Percentiles rank a stretch among this genome's conserved stretches.
These are phyloP conservation scores for Agriopis aurantiaria DNA, from an alignment of 2,888 invertebrate genomes.

Conservation along the genomic window DNA sequence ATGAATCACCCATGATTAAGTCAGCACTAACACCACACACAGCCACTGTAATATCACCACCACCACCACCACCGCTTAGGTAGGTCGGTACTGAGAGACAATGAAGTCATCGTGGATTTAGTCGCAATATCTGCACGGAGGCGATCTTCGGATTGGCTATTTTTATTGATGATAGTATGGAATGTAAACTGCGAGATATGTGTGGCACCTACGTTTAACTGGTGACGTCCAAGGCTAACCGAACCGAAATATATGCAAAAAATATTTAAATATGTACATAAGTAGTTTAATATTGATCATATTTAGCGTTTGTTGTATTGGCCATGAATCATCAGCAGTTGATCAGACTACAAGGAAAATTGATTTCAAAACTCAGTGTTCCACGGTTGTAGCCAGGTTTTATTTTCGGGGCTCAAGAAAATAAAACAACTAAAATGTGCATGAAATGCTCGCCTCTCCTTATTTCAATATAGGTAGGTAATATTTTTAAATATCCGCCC, in stretches of 20 bases:
- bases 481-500: too few species aligned
- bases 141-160: constrained; percentile 64
- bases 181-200: constrained; percentile 58
- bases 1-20: constrained; percentile 1
- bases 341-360: constrained; percentile 7
- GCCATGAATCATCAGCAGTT: not conserved
- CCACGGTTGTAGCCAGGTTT: not conserved
- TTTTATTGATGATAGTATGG: constrained; percentile 75
- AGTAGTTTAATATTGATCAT: not conserved
- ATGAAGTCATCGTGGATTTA: constrained; percentile 53
- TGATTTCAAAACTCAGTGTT: not conserved
- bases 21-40: constrained; percentile 7
- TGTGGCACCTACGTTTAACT: constrained; percentile 55
- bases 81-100: constrained; percentile 34
- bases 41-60: constrained; percentile 21
- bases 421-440: too few species aligned
- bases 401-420: too few species aligned
- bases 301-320: not conserved
- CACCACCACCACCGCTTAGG: constrained; percentile 6
- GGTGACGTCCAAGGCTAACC: constrained; percentile 61
- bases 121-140: constrained; percentile 56
- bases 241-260: constrained; percentile 24
- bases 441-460: too few species aligned
- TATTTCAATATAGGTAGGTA: too few species aligned
- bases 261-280: constrained; percentile 2